Evolutionary conservation across 2,888 invertebrate species (phyloP), one percentile per base, ranked within the genome.

Genomic region (Epirrhoe alternata): DNA sequence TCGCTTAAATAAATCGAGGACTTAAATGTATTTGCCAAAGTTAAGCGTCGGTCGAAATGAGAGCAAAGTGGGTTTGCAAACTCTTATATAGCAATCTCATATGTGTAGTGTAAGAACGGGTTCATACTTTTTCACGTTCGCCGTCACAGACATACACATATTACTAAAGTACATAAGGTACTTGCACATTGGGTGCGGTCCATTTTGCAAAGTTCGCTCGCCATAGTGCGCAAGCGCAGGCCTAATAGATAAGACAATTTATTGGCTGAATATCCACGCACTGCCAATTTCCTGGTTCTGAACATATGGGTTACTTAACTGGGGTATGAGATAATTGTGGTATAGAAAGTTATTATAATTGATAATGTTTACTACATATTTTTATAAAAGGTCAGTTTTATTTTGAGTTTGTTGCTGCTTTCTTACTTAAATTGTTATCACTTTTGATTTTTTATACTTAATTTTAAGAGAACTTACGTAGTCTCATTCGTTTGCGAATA

Each of bases 41-140:
- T 87, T 86, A 81, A 85, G 86, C 89, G 88, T 85, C 84, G 86
- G 88, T 88, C 84, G 89, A 93, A 93, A 93, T 93, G 92, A 93
- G 92, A 92, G 92, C 92, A 92, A 89, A 88, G 77, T 88, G 82
- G 80, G 87, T 80, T 83, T 79, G 90, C 87, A 82, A 90, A 88
- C 82, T 83, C 91, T 93, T 93, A 92, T 93, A 93, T 93, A 92
- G 87, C 84, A 82, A 88, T 85, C 85, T 88, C 92, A 92, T 91
- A 88, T 92, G 92, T 92, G 93, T 92, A 92, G 92, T 92, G 93
- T 92, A 92, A 90, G 92, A 92, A 87, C 92, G 86, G 89, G 92
- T 90, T 42, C 87, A 87, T 80, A 88, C 84, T 90, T 93, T 92
- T 92, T 90, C 84, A 89, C 93, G 85, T 90, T 92, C 92, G 91